phyloP scores from a whole-genome alignment of 92 coral and sea anemone genomes.

The Heliopora coerulea region DNA sequence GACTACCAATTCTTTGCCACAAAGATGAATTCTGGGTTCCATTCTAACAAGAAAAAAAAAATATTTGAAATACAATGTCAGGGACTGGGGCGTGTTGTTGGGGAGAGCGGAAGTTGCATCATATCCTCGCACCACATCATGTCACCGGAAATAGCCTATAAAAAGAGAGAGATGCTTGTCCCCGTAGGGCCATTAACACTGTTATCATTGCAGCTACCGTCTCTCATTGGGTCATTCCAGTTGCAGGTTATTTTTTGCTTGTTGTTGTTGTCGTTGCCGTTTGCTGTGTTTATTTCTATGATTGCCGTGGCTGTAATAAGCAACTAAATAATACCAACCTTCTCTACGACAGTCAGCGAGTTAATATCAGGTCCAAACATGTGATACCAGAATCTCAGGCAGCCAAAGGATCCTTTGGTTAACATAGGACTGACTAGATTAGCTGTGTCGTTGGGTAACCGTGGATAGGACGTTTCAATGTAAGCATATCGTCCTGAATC shows the following conservation, averaged over 20 bases:
- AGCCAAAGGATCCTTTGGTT: constrained; percentile 47
- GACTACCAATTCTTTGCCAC: constrained; percentile 79
- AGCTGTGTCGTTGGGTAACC: constrained; percentile 90
- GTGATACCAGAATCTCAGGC: constrained; percentile 92
- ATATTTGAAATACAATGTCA: too few species aligned
- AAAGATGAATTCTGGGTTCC: constrained; percentile 26
- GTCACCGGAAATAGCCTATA: too few species aligned
- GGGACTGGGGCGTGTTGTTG: too few species aligned
- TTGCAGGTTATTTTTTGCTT: too few species aligned
- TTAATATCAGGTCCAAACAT: constrained; percentile 94
- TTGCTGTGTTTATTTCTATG: neutral
- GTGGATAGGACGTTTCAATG: constrained; percentile 88
- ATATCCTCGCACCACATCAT: too few species aligned
- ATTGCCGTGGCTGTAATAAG: neutral
- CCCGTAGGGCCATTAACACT: too few species aligned
- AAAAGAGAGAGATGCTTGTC: too few species aligned
- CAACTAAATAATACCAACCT: constrained; percentile 41
- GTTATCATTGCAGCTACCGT: too few species aligned
- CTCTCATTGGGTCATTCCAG: too few species aligned
- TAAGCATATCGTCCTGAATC: constrained; percentile 70
- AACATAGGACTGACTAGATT: constrained; percentile 68
- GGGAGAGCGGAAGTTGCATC: too few species aligned
- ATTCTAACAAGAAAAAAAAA: constrained; percentile 1
- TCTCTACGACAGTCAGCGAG: constrained; percentile 63
- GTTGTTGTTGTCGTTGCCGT: neutral